Evolutionary conservation across 2,888 invertebrate genomes (phyloP), one percentile per base, ranked within the genome.

Genomic region (Polydrusus tereticollis): DNA sequence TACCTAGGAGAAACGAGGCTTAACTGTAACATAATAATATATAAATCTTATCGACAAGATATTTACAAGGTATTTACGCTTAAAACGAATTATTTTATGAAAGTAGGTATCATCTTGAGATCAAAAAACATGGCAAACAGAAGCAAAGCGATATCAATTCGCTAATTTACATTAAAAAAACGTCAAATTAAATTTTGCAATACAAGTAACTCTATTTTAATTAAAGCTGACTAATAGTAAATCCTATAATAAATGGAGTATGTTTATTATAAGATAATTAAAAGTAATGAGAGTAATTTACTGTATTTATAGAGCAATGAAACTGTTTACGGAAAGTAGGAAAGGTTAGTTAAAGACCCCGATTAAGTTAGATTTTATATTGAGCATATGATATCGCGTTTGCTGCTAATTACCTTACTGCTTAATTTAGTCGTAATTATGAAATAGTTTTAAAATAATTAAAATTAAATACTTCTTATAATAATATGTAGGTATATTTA

Each of bases 251-350:
- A 66, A 66, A 57, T 55, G 55, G 23, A 29, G 43, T 20, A 23
- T n/a, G 50, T 45, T 68, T 69, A 69, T 69, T 69, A 69, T 41
- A 55, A 14, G 38, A 38, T 47, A 60, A 60, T 68, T 68, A 68
- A 68, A 68, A 60, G 26, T 68, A 68, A 68, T 50, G 52, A 55
- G 60, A 8, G 29, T 52, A 62, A 62, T 69, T 69, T 38, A 41
- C 8, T 8, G 55, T 69, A 69, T 62, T 60, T 69, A 69, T 52
- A 41, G 57, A 5, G 36, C 21, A 47, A 59, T 59, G 60, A 57
- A 66, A 57, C 41, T n/a, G 52, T 60, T 52, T 47, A 43, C 55
- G 62, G 41, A 60, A 60, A 68, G 47, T 38, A 41, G 60, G 29
- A 52, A 62, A 69, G 38, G 41, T 65, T 57, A 57, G 52, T 26